Conservation (phyloP, 2,888 invertebrate species). For the Cepaea hortensis region DNA sequence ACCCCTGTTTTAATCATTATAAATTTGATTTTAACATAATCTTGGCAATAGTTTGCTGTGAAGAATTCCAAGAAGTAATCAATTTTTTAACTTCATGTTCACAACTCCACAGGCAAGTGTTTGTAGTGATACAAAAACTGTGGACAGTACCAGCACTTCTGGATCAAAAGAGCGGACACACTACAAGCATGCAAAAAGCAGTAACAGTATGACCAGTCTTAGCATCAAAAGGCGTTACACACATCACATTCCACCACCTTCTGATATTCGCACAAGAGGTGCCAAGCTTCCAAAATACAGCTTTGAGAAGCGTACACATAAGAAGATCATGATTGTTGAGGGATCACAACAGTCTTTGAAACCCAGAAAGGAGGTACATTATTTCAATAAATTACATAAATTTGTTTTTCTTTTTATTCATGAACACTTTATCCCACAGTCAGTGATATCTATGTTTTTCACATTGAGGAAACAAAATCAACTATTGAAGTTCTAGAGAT, state of each 20-base stretch:
- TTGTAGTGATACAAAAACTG: constrained; percentile 58
- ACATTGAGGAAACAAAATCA: no score
- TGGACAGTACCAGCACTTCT: constrained; percentile 54
- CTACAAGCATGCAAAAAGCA: constrained; percentile 53
- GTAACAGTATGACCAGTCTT: not conserved
- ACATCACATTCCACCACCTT: constrained; percentile 71
- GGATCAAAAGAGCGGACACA: constrained; percentile 37
- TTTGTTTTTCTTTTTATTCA: no score
- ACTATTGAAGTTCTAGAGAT: no score
- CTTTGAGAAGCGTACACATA: constrained; percentile 73
- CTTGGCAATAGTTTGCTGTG: no score
- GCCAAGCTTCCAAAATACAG: constrained; percentile 82
- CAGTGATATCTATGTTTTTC: no score
- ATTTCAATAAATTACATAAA: not conserved
- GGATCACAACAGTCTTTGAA: constrained; percentile 38
- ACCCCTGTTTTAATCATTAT: no score
- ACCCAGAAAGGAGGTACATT: constrained; percentile 40
- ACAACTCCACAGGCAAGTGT: constrained; percentile 53
- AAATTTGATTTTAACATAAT: no score
- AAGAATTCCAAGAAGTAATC: no score
- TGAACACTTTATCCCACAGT: no score
- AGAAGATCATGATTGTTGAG: constrained; percentile 61
- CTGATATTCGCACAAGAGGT: constrained; percentile 79
- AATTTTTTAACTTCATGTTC: no score
- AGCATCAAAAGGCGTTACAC: constrained; percentile 64